These are phyloP conservation scores for Muscicapa comitata DNA, from an alignment of 2,797 vertebrate genomes.

Conservation along the genomic window DNA sequence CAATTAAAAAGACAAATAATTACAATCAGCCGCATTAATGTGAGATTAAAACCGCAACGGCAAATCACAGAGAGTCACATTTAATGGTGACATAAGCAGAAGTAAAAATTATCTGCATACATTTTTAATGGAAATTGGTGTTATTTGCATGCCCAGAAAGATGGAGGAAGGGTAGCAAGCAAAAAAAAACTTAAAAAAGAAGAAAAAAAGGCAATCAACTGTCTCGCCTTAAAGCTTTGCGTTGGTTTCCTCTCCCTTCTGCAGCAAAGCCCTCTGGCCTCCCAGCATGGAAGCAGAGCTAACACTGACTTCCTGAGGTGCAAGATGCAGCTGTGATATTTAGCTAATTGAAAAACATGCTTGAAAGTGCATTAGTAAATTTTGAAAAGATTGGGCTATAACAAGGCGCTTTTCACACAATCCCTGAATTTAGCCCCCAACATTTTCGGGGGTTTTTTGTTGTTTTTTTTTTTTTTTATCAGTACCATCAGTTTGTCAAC, in stretches of 20 bases:
- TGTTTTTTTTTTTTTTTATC: not conserved
- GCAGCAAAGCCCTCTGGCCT: conserved; percentile 26
- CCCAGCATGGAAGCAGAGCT: conserved; percentile 35
- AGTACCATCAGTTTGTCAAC: not conserved
- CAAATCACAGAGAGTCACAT: not conserved
- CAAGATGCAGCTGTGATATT: conserved; percentile 41
- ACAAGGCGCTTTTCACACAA: not conserved
- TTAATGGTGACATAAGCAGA: not conserved
- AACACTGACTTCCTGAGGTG: conserved; percentile 25
- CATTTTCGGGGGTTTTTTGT: not conserved
- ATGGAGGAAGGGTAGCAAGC: not conserved
- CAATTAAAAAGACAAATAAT: conserved; percentile 26
- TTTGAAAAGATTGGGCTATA: conserved; percentile 8
- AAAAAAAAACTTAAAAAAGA: not conserved
- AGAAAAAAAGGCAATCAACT: not conserved
- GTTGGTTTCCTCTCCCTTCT: not conserved
- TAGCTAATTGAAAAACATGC: conserved; percentile 62
- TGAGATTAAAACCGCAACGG: not conserved
- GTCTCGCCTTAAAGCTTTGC: not conserved
- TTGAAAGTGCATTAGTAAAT: conserved; percentile 45
- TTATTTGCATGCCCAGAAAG: not conserved
- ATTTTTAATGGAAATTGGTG: conserved; percentile 17
- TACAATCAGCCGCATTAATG: not conserved
- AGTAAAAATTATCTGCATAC: not conserved
- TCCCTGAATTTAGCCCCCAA: not conserved